Evolutionary conservation across 2,888 invertebrate genomes (phyloP), one percentile per base, ranked within the genome.

Genomic region (Erebia palarica): DNA sequence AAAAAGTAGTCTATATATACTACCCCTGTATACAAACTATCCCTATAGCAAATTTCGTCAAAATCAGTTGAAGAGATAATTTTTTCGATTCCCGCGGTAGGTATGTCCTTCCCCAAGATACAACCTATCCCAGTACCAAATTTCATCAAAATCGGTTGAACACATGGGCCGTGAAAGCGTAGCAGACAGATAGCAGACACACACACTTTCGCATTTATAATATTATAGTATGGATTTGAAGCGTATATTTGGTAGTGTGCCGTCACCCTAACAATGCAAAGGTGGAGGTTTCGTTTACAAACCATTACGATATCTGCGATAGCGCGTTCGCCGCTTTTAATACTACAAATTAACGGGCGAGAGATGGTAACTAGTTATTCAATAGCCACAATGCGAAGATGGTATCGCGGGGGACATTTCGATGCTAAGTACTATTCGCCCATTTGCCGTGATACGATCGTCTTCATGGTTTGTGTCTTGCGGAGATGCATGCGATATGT

Each of bases 401-500:
- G 65, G 57, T 78, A 78, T 78, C 78, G 61, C 44, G 21, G 65
- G 70, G 72, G 75, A 76, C 78, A 75, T 78, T 76, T 76, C 72
- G 78, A 78, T 78, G 72, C 75, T 77, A 75, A 76, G 75, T 75
- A 77, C 77, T 73, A 75, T 78, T 76, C 75, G 75, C 76, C 76
- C 75, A 77, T 78, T 78, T 73, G 73, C 74, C 65, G 70, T 49
- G 76, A 76, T 76, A 74, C 65, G 69, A 77, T 77, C 77, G 70
- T 73, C 72, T 60, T 68, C 71, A 18, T 53, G 69, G 72, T 70
- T 65, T 68, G 72, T 70, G 61, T 51, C 58, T 53, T 42, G 68
- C 49, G 27, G 51, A 68, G 68, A 68, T 68, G 68, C 60, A 61
- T 60, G 60, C 58, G 67, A 67, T 67, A 67, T 67, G 59, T 58